phyloP scores from a whole-genome alignment of 2,113 vertebrate species.

The Corythornis cristatus region DNA sequence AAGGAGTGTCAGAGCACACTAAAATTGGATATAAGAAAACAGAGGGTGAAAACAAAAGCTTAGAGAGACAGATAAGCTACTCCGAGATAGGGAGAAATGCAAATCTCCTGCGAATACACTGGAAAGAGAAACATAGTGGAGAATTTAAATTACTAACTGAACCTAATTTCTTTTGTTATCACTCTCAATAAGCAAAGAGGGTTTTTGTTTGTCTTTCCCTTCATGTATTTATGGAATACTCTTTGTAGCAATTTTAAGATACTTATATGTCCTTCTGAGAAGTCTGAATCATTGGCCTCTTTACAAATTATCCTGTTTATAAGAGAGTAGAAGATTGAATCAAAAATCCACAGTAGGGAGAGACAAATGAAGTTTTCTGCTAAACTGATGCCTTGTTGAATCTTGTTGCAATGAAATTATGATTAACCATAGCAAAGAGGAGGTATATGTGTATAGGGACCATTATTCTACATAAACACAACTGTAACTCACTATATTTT shows the following conservation, averaged over 20 bases:
- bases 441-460: neutral
- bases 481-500: neutral
- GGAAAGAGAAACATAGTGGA: neutral
- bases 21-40: constrained; percentile 8
- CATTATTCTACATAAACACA: neutral
- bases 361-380: neutral
- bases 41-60: constrained; percentile 3
- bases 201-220: neutral
- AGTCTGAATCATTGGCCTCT: neutral
- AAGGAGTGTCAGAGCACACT: constrained; percentile 12
- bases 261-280: neutral
- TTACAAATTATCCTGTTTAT: neutral
- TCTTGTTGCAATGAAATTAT: neutral
- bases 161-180: constrained; percentile 33
- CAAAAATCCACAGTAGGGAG: neutral
- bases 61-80: neutral
- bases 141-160: constrained; percentile 12
- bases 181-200: neutral
- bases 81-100: neutral
- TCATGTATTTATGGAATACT: neutral
- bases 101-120: neutral
- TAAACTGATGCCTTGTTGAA: neutral
- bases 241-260: neutral
- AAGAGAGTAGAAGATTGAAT: neutral
- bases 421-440: neutral